Evolutionary conservation across 2,888 invertebrate species (phyloP), one percentile per base, ranked within the genome.

Genomic region (Calameuta idolon): DNA sequence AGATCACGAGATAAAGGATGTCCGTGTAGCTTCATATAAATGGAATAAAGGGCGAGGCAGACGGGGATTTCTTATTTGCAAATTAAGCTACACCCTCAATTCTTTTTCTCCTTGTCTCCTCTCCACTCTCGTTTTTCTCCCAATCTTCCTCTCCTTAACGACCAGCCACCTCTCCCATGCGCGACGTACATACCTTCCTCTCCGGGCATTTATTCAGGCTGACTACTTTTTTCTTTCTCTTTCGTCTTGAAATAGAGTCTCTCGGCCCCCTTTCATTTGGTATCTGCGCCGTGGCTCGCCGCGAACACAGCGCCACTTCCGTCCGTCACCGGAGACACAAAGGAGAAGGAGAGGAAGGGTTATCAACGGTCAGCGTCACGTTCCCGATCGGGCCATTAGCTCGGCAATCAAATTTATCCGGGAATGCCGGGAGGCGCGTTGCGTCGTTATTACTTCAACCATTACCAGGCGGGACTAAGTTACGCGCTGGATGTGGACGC

Each of bases 31-130:
- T 55, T 55, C 15, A 55, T 55, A 74, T 55, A 73, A 68, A 68
- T 55, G 69, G 15, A 40, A 31, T 12, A 69, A 68, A 30, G 75
- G 35, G 55, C 40, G 69, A 74, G 77, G 69, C 69, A 77, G 71
- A 77, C 55, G 55, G 55, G 23, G 55, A 33, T 34, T 71, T 34
- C 71, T 71, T 71, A 71, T 71, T 71, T 73, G 73, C 75, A 75
- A 69, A 76, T 76, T 73, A 69, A 37, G 68, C 37, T 77, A 73
- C 76, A 79, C 75, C 80, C 77, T 80, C 68, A 73, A 75, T 77
- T 77, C 75, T 77, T n/a, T 55, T 77, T 33, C 73, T 77, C 73
- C 73, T 73, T n/a, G 35, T 73, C 37, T 31, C 74, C 34, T 40
- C 40, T 40, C 23, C 55, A 34, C 74, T 37, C 69, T 34, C 75